Evolutionary conservation across 2,797 vertebrate genomes (phyloP).

Genomic region (Saguinus oedipus): DNA sequence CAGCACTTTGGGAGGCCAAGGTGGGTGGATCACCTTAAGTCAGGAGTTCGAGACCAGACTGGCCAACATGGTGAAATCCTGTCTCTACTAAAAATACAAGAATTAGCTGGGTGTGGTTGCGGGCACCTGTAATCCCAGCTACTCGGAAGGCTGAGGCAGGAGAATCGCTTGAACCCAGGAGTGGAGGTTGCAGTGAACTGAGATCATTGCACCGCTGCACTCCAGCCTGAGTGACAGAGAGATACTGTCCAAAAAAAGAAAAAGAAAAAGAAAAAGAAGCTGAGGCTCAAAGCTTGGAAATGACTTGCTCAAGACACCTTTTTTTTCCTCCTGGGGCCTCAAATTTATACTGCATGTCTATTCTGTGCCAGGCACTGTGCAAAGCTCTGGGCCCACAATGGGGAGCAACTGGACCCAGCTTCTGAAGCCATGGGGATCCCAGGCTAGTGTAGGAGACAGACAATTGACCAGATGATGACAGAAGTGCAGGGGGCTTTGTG

Average conservation of each 20-base stretch:
- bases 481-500: neutral
- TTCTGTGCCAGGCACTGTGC: neutral
- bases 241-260: no score
- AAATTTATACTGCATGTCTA: neutral
- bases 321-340: neutral
- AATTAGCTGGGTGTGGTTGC: neutral
- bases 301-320: neutral
- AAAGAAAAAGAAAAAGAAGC: neutral
- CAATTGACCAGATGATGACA: neutral
- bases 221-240: neutral
- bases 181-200: neutral
- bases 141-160: neutral
- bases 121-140: neutral
- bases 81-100: neutral
- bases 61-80: neutral
- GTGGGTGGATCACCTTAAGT: neutral
- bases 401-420: neutral
- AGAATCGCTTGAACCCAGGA: neutral
- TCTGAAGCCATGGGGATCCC: neutral
- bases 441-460: neutral
- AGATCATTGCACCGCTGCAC: neutral
- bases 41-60: neutral
- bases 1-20: neutral
- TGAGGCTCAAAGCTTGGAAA: neutral
- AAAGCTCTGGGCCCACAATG: neutral